A percentile compares a stretch with the other conserved stretches of the same genome.
phyloP scores from a whole-genome alignment of 2,797 vertebrate species.

The Silurus lanzhouensis region DNA sequence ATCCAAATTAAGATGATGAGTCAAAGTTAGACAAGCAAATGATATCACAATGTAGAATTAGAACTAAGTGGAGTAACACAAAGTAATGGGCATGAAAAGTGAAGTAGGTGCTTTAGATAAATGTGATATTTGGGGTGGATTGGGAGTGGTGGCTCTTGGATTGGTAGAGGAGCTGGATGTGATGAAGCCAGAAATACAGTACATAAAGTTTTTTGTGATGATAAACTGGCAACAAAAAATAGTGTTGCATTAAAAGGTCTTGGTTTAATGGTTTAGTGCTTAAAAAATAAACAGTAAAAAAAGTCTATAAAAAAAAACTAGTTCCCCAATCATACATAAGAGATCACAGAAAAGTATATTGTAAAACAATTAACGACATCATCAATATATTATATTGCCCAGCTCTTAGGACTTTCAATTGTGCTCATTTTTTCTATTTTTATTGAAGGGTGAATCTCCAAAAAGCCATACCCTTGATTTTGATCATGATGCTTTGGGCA shows the following conservation, averaged over 20 bases:
- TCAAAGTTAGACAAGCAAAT: neutral
- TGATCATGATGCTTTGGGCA: slow-evolving; percentile 70
- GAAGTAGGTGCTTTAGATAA: neutral
- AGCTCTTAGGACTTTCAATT: neutral
- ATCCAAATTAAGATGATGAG: neutral
- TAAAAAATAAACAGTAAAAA: neutral
- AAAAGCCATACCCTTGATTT: slow-evolving; percentile 59
- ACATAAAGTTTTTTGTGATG: neutral
- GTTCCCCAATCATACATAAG: neutral
- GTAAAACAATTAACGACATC: neutral
- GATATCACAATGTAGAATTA: neutral
- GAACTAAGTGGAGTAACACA: neutral
- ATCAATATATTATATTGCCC: neutral
- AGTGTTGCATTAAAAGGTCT: neutral
- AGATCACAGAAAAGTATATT: neutral
- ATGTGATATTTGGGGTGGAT: neutral
- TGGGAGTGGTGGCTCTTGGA: no score
- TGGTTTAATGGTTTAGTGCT: neutral
- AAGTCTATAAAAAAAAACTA: neutral
- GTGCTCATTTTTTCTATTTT: neutral
- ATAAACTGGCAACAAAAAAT: neutral
- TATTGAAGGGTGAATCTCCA: slow-evolving; percentile 66
- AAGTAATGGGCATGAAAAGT: neutral
- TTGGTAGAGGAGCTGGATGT: neutral
- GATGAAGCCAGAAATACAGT: neutral